Base-by-base conservation (phyloP, 1,140 invertebrate genomes). In the Philotrypesis tridentata region DNA sequence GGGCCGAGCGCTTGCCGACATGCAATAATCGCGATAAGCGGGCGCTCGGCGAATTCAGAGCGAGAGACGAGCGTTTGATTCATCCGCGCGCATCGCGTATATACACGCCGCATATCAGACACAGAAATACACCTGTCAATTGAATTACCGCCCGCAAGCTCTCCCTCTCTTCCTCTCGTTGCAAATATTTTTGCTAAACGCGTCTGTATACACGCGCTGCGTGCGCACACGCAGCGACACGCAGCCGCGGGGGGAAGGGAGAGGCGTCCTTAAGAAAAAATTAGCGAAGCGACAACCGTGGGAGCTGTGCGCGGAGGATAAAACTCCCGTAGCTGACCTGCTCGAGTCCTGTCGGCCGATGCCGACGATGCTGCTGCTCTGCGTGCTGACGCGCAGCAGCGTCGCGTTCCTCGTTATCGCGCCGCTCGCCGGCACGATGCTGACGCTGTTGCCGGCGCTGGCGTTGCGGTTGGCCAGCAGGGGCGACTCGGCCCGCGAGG, bases 351-450 rank as follows among this genome's bases (percentile, higher is more conserved):
- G 88, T 31, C 89, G 87, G 65, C 84, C 85, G 27, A 87, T 87
- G 17, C 89, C 89, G 33, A 40, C 81, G 75, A 90, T 89, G 75
- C 89, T 90, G 82, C 89, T 90, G 76, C 87, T 87, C 43, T 90
- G 89, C 11, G 89, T 90, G 83, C 81, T 90, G 43, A 90, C 88
- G 23, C 89, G 86, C 23, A 90, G 83, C 14, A 90, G 85, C 5
- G 89, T 90, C 17, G 88, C 82, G 80, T 89, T 89, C 43, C 85
- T 89, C 12, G 89, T 87, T 55, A 82, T 48, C 88, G 75, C 55
- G 87, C 88, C 48, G 89, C 88, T 82, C 5, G 48, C 89, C 88
- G 21, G 83, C 11, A 82, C 14, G 14, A 71, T 65, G 86, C 33
- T 40, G 72, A 82, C 21, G 84, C 25, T 60, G 71, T 37, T 37